These are phyloP conservation scores for Myiozetetes cayanensis DNA, from an alignment of 2,113 vertebrate genomes.

Conservation along the genomic window DNA sequence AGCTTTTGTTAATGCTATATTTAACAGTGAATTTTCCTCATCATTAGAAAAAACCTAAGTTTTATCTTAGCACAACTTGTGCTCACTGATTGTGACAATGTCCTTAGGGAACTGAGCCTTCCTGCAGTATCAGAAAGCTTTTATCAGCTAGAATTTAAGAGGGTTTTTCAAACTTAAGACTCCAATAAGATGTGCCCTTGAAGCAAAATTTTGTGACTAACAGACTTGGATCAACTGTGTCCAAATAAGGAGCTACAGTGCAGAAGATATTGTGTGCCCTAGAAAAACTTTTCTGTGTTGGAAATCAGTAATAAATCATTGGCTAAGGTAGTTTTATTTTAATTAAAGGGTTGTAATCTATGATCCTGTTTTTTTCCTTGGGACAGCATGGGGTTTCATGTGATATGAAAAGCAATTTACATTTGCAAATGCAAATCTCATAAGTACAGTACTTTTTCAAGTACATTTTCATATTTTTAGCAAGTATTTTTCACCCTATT, in stretches of 20 bases:
- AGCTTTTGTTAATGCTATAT: not conserved
- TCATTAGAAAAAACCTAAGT: not conserved
- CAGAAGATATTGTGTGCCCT: not conserved
- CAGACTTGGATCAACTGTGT: not conserved
- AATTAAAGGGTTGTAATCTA: not conserved
- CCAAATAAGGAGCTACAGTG: not conserved
- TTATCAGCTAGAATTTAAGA: not conserved
- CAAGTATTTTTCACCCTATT: not conserved
- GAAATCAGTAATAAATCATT: not conserved
- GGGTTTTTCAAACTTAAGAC: not conserved
- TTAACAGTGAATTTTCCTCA: not conserved
- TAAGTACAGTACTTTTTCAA: not conserved
- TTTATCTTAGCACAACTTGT: not conserved
- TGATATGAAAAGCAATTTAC: not conserved
- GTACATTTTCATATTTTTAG: not conserved
- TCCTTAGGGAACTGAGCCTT: not conserved
- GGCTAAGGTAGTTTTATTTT: not conserved
- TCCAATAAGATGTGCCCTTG: not conserved
- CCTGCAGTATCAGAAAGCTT: not conserved
- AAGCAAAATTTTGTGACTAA: not conserved
- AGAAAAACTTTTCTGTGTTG: not conserved
- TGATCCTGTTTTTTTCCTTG: not conserved
- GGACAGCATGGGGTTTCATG: not conserved
- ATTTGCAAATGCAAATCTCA: not conserved
- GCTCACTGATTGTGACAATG: not conserved